These are phyloP conservation scores for Philonicus albiceps DNA, from an alignment of 2,888 invertebrate species.

Conservation along the genomic window DNA sequence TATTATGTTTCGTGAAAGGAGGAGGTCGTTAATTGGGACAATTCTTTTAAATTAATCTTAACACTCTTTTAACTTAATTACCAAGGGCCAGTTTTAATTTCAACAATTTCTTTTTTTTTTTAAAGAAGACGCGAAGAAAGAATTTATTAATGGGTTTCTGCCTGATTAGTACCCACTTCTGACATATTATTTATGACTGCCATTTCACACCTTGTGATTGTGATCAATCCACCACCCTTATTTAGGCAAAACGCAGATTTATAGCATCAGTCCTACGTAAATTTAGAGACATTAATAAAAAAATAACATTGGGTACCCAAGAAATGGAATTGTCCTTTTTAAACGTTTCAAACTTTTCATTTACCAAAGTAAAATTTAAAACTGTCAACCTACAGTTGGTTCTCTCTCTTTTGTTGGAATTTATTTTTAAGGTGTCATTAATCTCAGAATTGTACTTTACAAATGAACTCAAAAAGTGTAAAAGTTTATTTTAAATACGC, in stretches of 20 bases:
- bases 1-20: background rate
- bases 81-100: background rate
- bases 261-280: background rate
- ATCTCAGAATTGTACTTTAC: background rate
- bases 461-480: background rate
- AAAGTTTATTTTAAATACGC: background rate
- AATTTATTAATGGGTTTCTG: background rate
- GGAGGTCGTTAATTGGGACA: background rate
- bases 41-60: background rate
- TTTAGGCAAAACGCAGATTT: background rate
- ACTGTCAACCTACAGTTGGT: background rate
- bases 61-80: background rate
- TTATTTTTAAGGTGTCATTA: background rate
- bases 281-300: background rate
- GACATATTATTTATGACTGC: conserved; percentile 1
- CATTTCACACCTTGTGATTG: conserved; percentile 14
- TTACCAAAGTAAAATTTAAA: background rate
- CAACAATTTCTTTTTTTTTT: background rate
- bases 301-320: background rate
- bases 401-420: background rate
- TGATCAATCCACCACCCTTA: background rate
- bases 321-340: background rate
- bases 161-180: conserved; percentile 6
- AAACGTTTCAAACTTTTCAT: background rate
- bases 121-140: background rate